Evolutionary conservation across 2,113 vertebrate species (phyloP).

Genomic region (Neodon shergylaensis): DNA sequence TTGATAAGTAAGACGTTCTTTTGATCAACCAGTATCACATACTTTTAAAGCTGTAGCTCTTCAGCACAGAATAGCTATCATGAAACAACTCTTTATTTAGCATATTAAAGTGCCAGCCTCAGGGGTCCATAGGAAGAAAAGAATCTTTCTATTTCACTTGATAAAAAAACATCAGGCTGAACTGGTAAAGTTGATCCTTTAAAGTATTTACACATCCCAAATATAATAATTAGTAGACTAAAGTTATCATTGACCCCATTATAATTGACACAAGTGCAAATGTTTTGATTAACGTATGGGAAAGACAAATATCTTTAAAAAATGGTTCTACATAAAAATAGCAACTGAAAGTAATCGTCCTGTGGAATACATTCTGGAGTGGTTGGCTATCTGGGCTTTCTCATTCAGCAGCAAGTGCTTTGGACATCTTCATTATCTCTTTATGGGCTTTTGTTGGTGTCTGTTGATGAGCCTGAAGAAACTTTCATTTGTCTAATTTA

Average conservation of each 20-base stretch:
- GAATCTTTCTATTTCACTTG: not conserved
- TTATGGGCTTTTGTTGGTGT: conserved; percentile 72
- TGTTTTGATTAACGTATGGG: conserved; percentile 10
- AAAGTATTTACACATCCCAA: not conserved
- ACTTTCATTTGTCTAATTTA: conserved; percentile 85
- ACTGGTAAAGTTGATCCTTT: not conserved
- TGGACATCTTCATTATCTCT: conserved; percentile 78
- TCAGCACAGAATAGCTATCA: not conserved
- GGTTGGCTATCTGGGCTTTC: conserved; percentile 66
- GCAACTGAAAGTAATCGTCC: conserved; percentile 38
- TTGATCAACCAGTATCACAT: not conserved
- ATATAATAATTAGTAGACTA: not conserved
- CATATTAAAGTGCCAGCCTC: not conserved
- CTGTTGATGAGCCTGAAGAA: conserved; percentile 80
- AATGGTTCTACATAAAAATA: conserved; percentile 19
- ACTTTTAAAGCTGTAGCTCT: not conserved
- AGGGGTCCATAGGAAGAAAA: not conserved
- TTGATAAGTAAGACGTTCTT: not conserved
- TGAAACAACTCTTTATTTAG: conserved; percentile 7
- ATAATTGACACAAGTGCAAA: not conserved
- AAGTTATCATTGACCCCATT: not conserved
- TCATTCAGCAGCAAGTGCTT: conserved; percentile 65
- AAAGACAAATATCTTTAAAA: not conserved
- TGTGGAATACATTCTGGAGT: conserved; percentile 13
- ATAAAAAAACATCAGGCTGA: conserved; percentile 52